Percentiles rank a stretch among this genome's conserved stretches.
Evolutionary conservation across 1,140 invertebrate genomes (phyloP).

Genomic region (Pomacea maculata): DNA sequence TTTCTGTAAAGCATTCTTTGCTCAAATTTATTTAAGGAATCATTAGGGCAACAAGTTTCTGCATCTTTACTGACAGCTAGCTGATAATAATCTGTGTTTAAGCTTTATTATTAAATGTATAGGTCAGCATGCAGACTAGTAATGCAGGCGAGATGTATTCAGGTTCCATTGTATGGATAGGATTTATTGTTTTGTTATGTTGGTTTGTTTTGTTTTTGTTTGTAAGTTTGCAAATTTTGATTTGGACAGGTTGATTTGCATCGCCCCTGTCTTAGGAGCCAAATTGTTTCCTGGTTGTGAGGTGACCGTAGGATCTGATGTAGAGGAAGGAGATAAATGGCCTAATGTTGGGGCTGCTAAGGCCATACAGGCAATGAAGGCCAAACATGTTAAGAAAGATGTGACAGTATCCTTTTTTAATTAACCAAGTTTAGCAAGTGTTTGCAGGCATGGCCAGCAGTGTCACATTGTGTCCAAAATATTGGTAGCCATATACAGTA

Average conservation of each 20-base stretch:
- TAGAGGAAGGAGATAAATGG: conserved; percentile 67
- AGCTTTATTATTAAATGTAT: background rate
- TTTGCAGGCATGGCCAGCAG: background rate
- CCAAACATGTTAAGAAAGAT: conserved; percentile 65
- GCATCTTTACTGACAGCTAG: too few relatives aligned
- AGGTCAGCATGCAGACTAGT: background rate
- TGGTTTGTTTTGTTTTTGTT: background rate
- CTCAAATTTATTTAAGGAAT: too few relatives aligned
- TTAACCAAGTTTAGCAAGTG: background rate
- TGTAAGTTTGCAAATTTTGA: background rate
- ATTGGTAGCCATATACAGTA: too few relatives aligned
- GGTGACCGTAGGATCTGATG: conserved; percentile 69
- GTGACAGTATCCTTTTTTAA: conserved; percentile 62
- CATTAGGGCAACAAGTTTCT: too few relatives aligned
- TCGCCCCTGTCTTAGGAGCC: conserved; percentile 71
- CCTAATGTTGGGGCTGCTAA: conserved; percentile 70
- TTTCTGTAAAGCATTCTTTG: too few relatives aligned
- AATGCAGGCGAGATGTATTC: background rate
- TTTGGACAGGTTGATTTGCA: conserved; percentile 68
- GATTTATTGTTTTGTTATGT: background rate
- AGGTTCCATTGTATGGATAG: background rate
- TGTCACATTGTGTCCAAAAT: too few relatives aligned
- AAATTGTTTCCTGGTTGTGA: conserved; percentile 68
- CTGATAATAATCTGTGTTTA: background rate
- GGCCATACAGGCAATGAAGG: conserved; percentile 69